Base-by-base conservation (phyloP, 2,113 vertebrate genomes). In the Naja naja region DNA sequence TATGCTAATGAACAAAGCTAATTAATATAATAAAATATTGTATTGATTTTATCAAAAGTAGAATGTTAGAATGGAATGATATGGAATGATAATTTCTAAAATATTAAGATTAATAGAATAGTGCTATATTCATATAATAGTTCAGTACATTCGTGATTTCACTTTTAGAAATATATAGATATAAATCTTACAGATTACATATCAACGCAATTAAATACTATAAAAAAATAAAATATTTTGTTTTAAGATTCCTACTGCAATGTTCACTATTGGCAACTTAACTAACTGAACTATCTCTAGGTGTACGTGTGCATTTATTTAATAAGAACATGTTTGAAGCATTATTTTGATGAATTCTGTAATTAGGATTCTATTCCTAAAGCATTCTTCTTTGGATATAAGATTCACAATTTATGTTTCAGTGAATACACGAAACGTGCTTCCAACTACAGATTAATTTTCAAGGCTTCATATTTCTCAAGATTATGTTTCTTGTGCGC, bases 1-100 rank as follows among this genome's bases (percentile, higher is more conserved):
- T 69, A 6, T 56, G 52, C 85, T 88, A 89, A 22, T 89, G 85
- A 93, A 7, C 1, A 93, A 93, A 64, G 69, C 52, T 85, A 94
- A 11, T 90, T 64, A 49, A 49, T 94, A 94, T 95, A 93, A 95
- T 95, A 94, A 95, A 94, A 81, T 95, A 94, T 88, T 96, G 95
- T 56, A 91, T 1, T 0, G 0, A 64, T 93, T 95, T 94, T 94
- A 3, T 45, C 12, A 55, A 39, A 49, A n/a, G 20, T 53, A 27
- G 85, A 34, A 47, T 87, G 25, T 27, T 49, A 45, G 45, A 88
- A 88, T 53, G 87, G 27, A 88, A 88, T 22, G 10, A 64, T 74
- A 74, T 81, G n/a, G 69, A 34, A 89, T 25, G 4, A 89, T 25
- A n/a, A 53, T 30, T 58, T 81, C 58, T 45, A 74, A 86, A 30